Percentiles rank a stretch among this genome's conserved stretches.
These are phyloP conservation scores for Atethmia centrago DNA, from an alignment of 2,888 invertebrate genomes.

Conservation along the genomic window DNA sequence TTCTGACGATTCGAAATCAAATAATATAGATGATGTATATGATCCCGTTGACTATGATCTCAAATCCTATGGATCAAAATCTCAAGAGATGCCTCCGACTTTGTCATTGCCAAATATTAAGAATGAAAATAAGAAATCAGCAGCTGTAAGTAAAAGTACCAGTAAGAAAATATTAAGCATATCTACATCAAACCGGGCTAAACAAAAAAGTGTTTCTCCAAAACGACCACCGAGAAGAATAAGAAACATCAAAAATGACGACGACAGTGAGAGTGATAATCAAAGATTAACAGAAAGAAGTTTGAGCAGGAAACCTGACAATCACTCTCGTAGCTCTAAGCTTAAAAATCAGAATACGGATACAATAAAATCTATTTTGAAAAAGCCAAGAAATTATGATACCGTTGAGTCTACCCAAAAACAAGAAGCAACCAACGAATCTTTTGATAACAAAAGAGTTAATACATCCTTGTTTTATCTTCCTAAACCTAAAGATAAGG, in stretches of 20 bases:
- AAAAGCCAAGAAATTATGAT: slow-evolving; percentile 89
- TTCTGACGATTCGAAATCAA: slow-evolving; percentile 88
- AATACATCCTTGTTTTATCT: slow-evolving; percentile 92
- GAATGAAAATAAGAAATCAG: slow-evolving; percentile 83
- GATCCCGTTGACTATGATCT: slow-evolving; percentile 89
- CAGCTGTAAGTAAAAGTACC: slow-evolving; percentile 80
- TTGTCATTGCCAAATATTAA: slow-evolving; percentile 87
- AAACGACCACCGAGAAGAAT: slow-evolving; percentile 91
- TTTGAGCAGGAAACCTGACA: slow-evolving; percentile 73
- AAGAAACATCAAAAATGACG: slow-evolving; percentile 87
- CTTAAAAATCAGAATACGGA: slow-evolving; percentile 82
- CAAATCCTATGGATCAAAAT: slow-evolving; percentile 84
- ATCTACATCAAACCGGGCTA: slow-evolving; percentile 80
- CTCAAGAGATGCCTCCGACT: slow-evolving; percentile 78
- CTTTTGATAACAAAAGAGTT: slow-evolving; percentile 78
- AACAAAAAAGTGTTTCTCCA: slow-evolving; percentile 90
- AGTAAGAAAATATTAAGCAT: slow-evolving; percentile 80
- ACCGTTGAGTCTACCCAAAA: slow-evolving; percentile 73
- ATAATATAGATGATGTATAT: slow-evolving; percentile 84
- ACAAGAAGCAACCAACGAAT: slow-evolving; percentile 78
- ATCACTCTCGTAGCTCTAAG: slow-evolving; percentile 75
- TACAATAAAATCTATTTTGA: slow-evolving; percentile 91
- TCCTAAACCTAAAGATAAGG: slow-evolving; percentile 89
- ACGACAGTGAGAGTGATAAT: slow-evolving; percentile 89
- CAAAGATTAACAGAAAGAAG: slow-evolving; percentile 82